Evolutionary conservation across 2,888 invertebrate species (phyloP), one percentile per base, ranked within the genome.

Genomic region (Andrena marginata): DNA sequence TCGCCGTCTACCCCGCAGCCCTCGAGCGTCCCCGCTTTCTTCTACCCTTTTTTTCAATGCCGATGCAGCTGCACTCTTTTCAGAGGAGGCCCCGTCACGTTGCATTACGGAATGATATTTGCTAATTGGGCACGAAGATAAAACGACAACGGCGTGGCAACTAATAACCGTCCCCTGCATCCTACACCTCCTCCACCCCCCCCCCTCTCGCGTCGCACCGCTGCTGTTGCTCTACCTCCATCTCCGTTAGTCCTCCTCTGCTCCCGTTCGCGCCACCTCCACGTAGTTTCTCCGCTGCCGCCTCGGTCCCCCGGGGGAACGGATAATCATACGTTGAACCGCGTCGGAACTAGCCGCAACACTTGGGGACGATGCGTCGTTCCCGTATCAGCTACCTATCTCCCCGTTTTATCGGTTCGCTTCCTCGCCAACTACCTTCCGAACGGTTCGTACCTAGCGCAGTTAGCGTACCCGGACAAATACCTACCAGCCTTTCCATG

Each of bases 51-150:
- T 80, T 82, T 83, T 75, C 75, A 80, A 80, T 84, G 79, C 80
- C 86, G 82, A 89, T 87, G 87, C 89, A 89, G 89, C 88, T 86
- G 88, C 89, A 82, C 89, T 81, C 89, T 87, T 89, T 89, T 88
- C 84, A 84, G 86, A 84, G 87, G 85, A 88, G 89, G 85, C 85
- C 87, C 90, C 90, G 93, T 94, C 94, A 93, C 89, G 90, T 93
- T 93, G 92, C 93, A 93, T 94, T 94, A 94, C 93, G 88, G 89
- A 92, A 93, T 92, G 92, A 93, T 94, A 93, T 92, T 92, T 91
- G 93, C 93, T 94, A 94, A 94, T 94, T 94, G 93, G 93, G 93
- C 89, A 90, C 91, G 93, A 93, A 93, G 93, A 94, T 93, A 93
- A 94, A 94, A 92, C 89, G 91, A 91, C 88, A 86, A 88, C 89